phyloP scores from a whole-genome alignment of 2,113 vertebrate genomes.

The Lepidothrix coronata region DNA sequence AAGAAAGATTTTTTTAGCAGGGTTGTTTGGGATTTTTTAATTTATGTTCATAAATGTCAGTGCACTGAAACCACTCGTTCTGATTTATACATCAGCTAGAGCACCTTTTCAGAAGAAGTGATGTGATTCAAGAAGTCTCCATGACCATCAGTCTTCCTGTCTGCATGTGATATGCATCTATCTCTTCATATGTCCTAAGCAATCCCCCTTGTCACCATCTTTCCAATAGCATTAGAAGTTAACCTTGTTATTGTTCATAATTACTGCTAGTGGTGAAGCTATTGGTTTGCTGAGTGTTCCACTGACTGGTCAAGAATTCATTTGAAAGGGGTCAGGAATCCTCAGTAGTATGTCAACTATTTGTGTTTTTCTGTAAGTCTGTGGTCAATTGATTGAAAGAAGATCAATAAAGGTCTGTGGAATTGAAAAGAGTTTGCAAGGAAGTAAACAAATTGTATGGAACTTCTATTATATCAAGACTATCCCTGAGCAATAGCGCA shows the following conservation, averaged over 20 bases:
- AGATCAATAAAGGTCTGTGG: conserved; percentile 6
- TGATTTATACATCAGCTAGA: background rate
- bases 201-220: background rate
- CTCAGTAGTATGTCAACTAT: conserved; percentile 4
- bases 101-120: background rate
- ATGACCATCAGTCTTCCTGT: background rate
- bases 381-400: background rate
- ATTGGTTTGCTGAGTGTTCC: background rate
- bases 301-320: conserved; percentile 1
- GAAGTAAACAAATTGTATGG: background rate
- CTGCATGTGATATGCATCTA: background rate
- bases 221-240: conserved; percentile 5
- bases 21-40: background rate
- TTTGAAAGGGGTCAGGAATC: background rate
- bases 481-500: background rate
- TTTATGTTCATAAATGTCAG: background rate
- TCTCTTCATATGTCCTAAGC: background rate
- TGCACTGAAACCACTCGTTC: background rate
- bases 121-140: background rate
- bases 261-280: background rate
- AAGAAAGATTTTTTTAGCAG: background rate
- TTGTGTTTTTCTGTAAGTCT: background rate
- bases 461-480: background rate
- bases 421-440: background rate
- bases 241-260: conserved; percentile 24